Evolutionary conservation across 30 jellyfish, hydroid and myxozoan species (phyloP).

Genomic region (Pseudorhiza aurosa): DNA sequence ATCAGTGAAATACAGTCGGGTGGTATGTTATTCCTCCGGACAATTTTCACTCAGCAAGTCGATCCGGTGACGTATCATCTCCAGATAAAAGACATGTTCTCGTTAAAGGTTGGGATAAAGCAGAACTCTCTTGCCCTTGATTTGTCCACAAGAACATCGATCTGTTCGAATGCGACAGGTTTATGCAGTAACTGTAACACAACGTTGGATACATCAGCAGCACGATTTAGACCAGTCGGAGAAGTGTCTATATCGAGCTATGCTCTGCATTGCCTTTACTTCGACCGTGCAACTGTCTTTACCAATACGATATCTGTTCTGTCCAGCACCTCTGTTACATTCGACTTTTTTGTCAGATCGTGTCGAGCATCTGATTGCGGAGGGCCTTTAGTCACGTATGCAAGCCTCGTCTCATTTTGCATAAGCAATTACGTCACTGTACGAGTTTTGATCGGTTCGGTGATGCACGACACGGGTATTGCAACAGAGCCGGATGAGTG

Average conservation of each 20-base stretch:
- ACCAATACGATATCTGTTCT: slow-evolving; percentile 5
- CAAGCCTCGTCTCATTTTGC: slow-evolving; percentile 28
- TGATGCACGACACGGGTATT: slow-evolving; percentile 49
- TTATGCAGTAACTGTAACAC: slow-evolving; percentile 47
- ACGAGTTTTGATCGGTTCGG: slow-evolving; percentile 15
- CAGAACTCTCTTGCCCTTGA: background rate
- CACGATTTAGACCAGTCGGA: slow-evolving; percentile 37
- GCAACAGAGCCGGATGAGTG: slow-evolving; percentile 35
- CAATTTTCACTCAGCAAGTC: background rate
- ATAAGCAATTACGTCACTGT: slow-evolving; percentile 53
- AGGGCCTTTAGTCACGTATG: slow-evolving; percentile 54
- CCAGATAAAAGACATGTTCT: slow-evolving; percentile 6
- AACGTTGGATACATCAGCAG: background rate
- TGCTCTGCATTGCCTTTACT: slow-evolving; percentile 44
- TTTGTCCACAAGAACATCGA: background rate
- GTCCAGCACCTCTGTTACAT: slow-evolving; percentile 36
- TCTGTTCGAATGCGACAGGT: slow-evolving; percentile 31
- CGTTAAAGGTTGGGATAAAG: background rate
- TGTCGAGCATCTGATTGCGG: slow-evolving; percentile 42
- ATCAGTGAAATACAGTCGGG: background rate
- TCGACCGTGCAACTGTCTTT: slow-evolving; percentile 34
- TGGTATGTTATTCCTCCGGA: slow-evolving; percentile 1
- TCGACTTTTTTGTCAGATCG: slow-evolving; percentile 52
- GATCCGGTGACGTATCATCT: background rate
- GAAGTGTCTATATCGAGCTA: background rate